Percentiles rank a stretch among this genome's conserved stretches.
phyloP scores from a whole-genome alignment of 2,888 invertebrate genomes.

The Drosophila subquinaria region DNA sequence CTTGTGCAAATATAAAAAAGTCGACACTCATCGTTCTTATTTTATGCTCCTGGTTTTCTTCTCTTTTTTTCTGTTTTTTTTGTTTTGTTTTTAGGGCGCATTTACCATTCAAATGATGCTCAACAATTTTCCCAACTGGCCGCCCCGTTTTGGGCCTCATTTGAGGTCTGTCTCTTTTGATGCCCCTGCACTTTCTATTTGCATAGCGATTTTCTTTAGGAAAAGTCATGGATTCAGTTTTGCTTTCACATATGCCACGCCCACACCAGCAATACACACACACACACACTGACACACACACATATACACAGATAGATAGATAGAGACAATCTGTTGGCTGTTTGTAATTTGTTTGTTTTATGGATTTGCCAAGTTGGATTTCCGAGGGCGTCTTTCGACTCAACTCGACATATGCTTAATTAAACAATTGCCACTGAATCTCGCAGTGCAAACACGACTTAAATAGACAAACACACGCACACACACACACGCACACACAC shows the following conservation, averaged over 20 bases:
- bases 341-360: conserved; percentile 77
- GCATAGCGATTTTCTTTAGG: conserved; percentile 53
- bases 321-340: conserved; percentile 65
- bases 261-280: conserved; percentile 23
- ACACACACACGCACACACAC: conserved; percentile 16
- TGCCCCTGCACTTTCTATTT: conserved; percentile 41
- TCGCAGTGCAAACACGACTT: conserved; percentile 52
- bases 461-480: conserved; percentile 40
- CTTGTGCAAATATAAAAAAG: conserved; percentile 57
- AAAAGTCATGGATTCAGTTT: conserved; percentile 42
- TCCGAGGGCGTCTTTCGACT: conserved; percentile 52
- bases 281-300: no score
- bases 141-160: not conserved
- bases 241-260: conserved; percentile 41
- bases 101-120: conserved; percentile 58
- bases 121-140: not conserved
- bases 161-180: not conserved
- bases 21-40: conserved; percentile 44
- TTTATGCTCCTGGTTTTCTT: not conserved
- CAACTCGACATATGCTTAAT: conserved; percentile 59
- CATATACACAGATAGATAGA: not conserved
- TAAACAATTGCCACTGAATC: conserved; percentile 58
- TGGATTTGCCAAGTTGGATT: conserved; percentile 68
- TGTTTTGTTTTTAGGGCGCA: conserved; percentile 20
- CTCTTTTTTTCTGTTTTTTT: no score